Evolutionary conservation across 1,140 invertebrate genomes (phyloP), one percentile per base, ranked within the genome.

Genomic region (Brachionus plicatilis): DNA sequence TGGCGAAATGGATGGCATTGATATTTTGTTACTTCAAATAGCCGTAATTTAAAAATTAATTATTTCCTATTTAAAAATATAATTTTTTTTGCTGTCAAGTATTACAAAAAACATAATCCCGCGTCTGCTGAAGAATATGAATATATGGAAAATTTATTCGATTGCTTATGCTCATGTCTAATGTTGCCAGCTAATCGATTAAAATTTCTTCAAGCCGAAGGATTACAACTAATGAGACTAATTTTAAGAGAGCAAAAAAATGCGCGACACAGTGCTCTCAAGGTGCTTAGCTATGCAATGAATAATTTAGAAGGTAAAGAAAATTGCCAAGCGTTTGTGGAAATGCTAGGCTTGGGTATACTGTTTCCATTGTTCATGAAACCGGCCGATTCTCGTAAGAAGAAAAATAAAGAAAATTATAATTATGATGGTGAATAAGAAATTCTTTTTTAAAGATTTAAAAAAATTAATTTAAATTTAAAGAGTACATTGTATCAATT

Each of bases 351-450:
- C 0, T 91, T 99, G 8, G 91, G 96, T 41, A 97, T 95, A 1
- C 94, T 99, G 78, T 99, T 99, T 90, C 97, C 97, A 1, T 90
- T 99, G 0, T 99, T 99, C 88, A 99, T 99, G 97, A 97, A 98
- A 91, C 98, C 97, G 0, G 96, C 96, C 4, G 95, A 94, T 94
- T 86, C 93, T 45, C 33, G 45, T 75, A 85, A 84, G 9, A 56
- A 24, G 50, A 50, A 56, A 50, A 66, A 53, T 20, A 56, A 75
- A 70, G 45, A 60, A 47, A 41, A 45, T 45, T n/a, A 84, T 24
- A 65, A 75, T 14, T 56, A 84, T 65, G 83, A 84, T 27, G 83
- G 83, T 84, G 12, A 24, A 4, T 29, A 45, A 20, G 7, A n/a
- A n/a, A 72, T 7, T 37, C 6, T 37, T 37, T 37, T 4, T 29